A percentile compares a stretch with the other conserved stretches of the same genome.
phyloP scores from a whole-genome alignment of 2,888 invertebrate species.

The Flexamia atlantica region DNA sequence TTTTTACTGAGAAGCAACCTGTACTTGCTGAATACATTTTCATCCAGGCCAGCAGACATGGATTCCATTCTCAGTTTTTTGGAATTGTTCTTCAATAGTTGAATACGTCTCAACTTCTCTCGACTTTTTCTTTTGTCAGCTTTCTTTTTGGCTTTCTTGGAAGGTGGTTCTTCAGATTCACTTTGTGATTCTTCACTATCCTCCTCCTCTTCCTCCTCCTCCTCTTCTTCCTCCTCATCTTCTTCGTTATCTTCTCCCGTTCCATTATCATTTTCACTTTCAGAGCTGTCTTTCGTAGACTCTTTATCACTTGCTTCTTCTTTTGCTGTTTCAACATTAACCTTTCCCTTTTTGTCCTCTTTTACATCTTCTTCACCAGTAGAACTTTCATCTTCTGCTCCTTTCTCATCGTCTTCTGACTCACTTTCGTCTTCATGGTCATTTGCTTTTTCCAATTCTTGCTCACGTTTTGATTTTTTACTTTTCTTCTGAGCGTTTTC shows the following conservation, averaged over 20 bases:
- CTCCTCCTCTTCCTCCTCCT: not conserved
- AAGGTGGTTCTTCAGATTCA: constrained; percentile 18
- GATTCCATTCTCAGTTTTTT: constrained; percentile 33
- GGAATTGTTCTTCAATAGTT: constrained; percentile 43
- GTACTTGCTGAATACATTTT: constrained; percentile 39
- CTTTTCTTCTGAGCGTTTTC: constrained; percentile 6
- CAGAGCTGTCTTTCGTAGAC: not conserved
- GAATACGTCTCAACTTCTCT: constrained; percentile 23
- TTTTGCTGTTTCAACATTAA: not conserved
- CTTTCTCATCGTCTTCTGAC: not conserved
- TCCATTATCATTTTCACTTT: not conserved
- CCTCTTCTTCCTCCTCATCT: not conserved
- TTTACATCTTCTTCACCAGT: not conserved
- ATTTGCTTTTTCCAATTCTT: not conserved
- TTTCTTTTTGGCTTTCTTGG: constrained; percentile 38
- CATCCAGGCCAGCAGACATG: constrained; percentile 38
- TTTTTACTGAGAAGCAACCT: constrained; percentile 19
- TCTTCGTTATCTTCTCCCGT: too few relatives aligned
- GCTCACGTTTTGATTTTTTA: not conserved
- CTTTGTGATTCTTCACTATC: not conserved
- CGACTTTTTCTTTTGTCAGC: constrained; percentile 40
- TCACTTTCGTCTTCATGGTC: constrained; percentile 13
- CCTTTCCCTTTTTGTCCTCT: not conserved
- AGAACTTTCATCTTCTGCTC: not conserved
- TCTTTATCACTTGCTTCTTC: not conserved